Percentiles rank a stretch among this genome's conserved stretches.
These are phyloP conservation scores for Neuroterus valhalla DNA, from an alignment of 1,140 invertebrate species.

Conservation along the genomic window DNA sequence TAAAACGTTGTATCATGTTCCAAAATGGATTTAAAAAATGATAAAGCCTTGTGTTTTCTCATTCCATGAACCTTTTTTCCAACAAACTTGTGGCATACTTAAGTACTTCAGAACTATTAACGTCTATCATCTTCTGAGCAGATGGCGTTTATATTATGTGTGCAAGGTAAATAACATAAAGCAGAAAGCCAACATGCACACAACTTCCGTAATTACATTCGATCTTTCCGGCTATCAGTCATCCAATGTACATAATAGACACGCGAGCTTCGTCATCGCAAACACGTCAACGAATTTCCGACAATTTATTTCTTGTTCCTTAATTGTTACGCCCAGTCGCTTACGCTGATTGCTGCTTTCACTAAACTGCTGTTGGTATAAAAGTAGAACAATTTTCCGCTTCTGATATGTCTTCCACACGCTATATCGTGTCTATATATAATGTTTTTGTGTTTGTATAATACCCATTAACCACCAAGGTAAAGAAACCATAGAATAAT, in stretches of 20 bases:
- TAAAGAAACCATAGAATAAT: slow-evolving; percentile 25
- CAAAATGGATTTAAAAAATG: too few species aligned
- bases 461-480: not conserved
- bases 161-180: not conserved
- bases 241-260: slow-evolving; percentile 1
- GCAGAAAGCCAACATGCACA: not conserved
- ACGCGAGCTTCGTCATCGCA: slow-evolving; percentile 5
- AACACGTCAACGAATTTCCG: slow-evolving; percentile 1
- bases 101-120: not conserved
- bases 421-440: too few species aligned
- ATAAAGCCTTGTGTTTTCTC: too few species aligned
- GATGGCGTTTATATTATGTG: not conserved
- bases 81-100: not conserved
- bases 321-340: not conserved
- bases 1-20: too few species aligned
- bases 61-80: not conserved
- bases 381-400: not conserved
- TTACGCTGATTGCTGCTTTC: not conserved
- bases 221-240: not conserved
- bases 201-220: slow-evolving; percentile 15
- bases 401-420: too few species aligned
- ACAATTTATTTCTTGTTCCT: not conserved
- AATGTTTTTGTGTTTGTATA: not conserved
- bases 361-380: not conserved
- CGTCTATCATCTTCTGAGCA: not conserved